phyloP scores from a whole-genome alignment of 2,888 invertebrate species.

The Cerastis rubricosa region DNA sequence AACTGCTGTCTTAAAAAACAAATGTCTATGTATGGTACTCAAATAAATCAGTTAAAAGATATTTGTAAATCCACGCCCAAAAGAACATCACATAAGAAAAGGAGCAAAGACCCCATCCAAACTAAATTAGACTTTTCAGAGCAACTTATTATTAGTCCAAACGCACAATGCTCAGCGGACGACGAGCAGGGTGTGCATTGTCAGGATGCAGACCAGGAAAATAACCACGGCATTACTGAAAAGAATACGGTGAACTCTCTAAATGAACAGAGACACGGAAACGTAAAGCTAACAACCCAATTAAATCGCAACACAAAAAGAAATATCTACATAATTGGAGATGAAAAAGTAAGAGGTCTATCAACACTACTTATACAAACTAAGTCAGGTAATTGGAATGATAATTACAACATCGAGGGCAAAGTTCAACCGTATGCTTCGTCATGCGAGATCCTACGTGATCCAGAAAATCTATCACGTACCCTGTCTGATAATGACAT shows the following conservation, averaged over 20 bases:
- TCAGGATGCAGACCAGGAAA: not conserved
- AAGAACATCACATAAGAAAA: conserved; percentile 9
- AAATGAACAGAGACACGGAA: not conserved
- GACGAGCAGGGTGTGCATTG: not conserved
- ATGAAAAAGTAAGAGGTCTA: conserved; percentile 25
- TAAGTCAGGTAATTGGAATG: conserved; percentile 14
- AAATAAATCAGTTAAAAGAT: conserved; percentile 14
- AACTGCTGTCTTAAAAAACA: conserved; percentile 16
- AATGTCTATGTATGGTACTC: not conserved
- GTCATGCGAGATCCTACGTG: not conserved
- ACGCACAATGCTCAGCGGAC: not conserved
- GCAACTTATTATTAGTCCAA: not conserved
- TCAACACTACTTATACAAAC: conserved; percentile 1
- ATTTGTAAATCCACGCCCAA: conserved; percentile 9
- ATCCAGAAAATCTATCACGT: too few species aligned
- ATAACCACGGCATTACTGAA: not conserved
- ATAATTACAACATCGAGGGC: conserved; percentile 11
- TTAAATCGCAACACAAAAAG: not conserved
- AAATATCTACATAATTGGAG: conserved; percentile 28
- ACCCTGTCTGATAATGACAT: too few species aligned
- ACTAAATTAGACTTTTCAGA: conserved; percentile 8
- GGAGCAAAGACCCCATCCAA: not conserved
- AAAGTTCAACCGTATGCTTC: conserved; percentile 7
- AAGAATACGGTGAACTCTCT: not conserved
- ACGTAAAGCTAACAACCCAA: not conserved